Evolutionary conservation across 1,140 invertebrate genomes (phyloP).

Genomic region (Trigoniulus corallinus): DNA sequence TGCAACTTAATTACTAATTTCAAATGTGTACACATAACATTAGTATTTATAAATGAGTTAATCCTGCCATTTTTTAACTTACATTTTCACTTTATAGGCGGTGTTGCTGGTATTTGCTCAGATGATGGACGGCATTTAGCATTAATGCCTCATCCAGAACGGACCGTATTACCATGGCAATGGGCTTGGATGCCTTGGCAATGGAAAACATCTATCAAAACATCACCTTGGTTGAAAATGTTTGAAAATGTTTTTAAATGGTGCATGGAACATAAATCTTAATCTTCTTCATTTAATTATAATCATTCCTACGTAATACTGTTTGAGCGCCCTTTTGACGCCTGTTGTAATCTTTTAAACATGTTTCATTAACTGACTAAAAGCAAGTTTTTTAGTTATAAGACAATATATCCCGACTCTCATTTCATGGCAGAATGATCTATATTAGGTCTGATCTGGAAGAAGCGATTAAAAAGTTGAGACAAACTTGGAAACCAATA

Average conservation of each 20-base stretch:
- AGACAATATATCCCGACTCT: too few relatives aligned
- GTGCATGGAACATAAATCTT: slow-evolving; percentile 26
- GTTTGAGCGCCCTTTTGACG: too few relatives aligned
- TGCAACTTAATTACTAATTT: not conserved
- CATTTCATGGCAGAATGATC: too few relatives aligned
- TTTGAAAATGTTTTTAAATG: slow-evolving; percentile 82
- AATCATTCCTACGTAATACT: too few relatives aligned
- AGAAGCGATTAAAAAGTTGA: too few relatives aligned
- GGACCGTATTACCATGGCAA: slow-evolving; percentile 68
- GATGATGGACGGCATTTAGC: slow-evolving; percentile 79
- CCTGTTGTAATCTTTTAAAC: too few relatives aligned
- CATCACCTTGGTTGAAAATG: slow-evolving; percentile 77
- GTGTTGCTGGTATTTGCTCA: slow-evolving; percentile 77
- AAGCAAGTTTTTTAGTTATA: too few relatives aligned
- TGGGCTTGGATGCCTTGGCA: slow-evolving; percentile 51
- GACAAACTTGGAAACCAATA: too few relatives aligned
- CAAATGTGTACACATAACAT: not conserved
- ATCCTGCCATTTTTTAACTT: not conserved
- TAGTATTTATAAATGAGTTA: not conserved
- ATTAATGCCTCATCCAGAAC: slow-evolving; percentile 96
- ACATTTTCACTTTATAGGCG: slow-evolving; percentile 29
- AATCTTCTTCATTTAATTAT: not conserved
- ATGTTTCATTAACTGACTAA: too few relatives aligned
- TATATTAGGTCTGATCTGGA: too few relatives aligned
- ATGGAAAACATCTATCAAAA: slow-evolving; percentile 28